phyloP scores from a whole-genome alignment of 2,113 vertebrate genomes.

The Microtus richardsoni region DNA sequence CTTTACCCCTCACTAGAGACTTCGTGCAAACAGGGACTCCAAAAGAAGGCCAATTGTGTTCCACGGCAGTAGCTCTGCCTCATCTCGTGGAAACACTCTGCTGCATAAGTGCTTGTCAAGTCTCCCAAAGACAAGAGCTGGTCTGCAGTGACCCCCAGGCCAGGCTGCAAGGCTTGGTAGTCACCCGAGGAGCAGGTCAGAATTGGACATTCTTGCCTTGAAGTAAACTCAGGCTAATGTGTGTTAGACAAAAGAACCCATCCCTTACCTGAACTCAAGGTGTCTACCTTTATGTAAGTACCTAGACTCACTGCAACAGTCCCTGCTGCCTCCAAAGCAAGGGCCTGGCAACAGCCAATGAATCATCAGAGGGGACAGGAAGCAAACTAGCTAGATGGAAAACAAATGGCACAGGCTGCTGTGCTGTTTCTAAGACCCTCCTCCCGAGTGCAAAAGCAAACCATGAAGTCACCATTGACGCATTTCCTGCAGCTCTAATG shows the following conservation, averaged over 20 bases:
- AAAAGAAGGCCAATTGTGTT: background rate
- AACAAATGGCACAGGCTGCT: constrained; percentile 52
- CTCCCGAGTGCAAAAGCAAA: constrained; percentile 55
- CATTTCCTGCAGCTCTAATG: constrained; percentile 23
- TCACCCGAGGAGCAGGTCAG: background rate
- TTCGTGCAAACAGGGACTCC: background rate
- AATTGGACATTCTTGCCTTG: background rate
- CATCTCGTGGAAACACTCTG: background rate
- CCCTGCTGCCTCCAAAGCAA: background rate
- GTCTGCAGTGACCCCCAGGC: background rate
- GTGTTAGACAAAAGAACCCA: background rate
- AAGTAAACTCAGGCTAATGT: background rate
- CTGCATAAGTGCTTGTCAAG: background rate
- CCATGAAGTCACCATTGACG: constrained; percentile 50
- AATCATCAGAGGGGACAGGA: background rate
- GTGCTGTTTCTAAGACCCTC: constrained; percentile 60
- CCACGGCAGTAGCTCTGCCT: background rate
- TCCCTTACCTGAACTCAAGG: background rate
- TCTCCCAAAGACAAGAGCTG: background rate
- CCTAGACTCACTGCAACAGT: background rate
- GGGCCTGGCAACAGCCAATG: background rate
- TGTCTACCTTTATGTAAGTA: background rate
- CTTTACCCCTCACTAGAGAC: background rate
- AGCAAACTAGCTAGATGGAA: background rate
- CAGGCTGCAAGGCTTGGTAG: background rate